Evolutionary conservation across 1,140 invertebrate species (phyloP), one percentile per base, ranked within the genome.

Genomic region (Pemphigus obesinymphae): DNA sequence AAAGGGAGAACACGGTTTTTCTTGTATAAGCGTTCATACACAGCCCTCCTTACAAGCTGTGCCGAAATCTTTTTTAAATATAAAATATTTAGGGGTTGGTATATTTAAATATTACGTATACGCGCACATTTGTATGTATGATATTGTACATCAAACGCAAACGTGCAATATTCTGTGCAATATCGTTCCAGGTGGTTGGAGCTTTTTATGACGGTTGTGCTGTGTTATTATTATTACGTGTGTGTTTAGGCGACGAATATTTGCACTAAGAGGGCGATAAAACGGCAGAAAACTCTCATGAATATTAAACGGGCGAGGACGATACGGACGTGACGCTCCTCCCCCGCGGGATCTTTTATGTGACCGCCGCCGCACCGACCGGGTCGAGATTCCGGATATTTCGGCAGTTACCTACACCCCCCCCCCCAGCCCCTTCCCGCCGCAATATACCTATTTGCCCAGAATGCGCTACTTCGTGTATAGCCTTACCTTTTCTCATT

Each of bases 161-260:
- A 73, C 70, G 70, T 50, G 70, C 43, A 73, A 50, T 73, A 73
- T 73, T 45, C 26, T 73, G 70, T 50, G 70, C 43, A 73, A 50
- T 73, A 73, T 73, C 70, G 43, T 73, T 73, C 45, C 43, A 73
- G 70, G 53, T 58, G 50, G 75, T 58, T 40, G 13, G 73, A 23
- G 31, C 37, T 78, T 78, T 76, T 78, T 78, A 78, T 78, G 73
- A 76, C 48, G 53, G 73, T 76, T 76, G 29, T 43, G 55, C 55
- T 20, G 4, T 45, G 29, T 80, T 80, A 80, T 61, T 55, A 80
- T 80, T 80, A 80, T 80, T 80, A 80, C 55, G 76, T 80, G 76
- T 43, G 76, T 80, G 76, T 80, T 80, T 80, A 63, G 34, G 55
- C 76, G 76, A 80, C 76, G 40, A 80, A 80, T 80, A 63, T 63